These are phyloP conservation scores for Ormyrus thymus DNA, from an alignment of 2,888 invertebrate genomes.

Conservation along the genomic window DNA sequence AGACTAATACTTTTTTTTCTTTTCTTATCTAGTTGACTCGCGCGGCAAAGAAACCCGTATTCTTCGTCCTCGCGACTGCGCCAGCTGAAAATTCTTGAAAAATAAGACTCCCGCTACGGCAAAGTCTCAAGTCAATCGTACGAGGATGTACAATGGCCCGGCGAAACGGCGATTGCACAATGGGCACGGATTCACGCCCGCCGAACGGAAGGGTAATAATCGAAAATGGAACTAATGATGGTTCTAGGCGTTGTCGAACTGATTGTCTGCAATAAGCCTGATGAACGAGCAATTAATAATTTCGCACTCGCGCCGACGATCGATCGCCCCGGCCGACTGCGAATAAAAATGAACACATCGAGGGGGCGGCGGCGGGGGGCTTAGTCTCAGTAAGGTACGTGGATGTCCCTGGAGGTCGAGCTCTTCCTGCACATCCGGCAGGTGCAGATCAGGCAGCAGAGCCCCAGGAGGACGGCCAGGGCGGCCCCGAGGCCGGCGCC, in stretches of 20 bases:
- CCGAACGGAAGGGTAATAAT: conserved; percentile 5
- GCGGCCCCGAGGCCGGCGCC: conserved; percentile 80
- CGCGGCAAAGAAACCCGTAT: not conserved
- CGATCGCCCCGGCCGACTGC: not conserved
- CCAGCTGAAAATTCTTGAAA: no score
- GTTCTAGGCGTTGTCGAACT: conserved; percentile 22
- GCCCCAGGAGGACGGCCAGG: conserved; percentile 78
- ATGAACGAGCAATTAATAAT: conserved; percentile 37
- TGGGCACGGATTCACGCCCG: not conserved
- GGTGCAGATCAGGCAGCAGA: conserved; percentile 78
- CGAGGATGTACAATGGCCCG: not conserved
- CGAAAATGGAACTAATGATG: conserved; percentile 1
- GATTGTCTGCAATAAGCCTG: conserved; percentile 46
- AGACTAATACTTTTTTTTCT: not conserved
- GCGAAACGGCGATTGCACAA: not conserved
- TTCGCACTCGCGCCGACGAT: not conserved
- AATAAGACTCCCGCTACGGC: no score
- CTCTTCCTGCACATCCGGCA: conserved; percentile 81
- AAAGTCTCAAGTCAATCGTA: no score
- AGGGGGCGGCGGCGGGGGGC: no score
- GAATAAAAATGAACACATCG: not conserved
- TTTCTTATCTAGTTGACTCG: no score
- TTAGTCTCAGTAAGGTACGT: conserved; percentile 78
- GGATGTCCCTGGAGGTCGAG: conserved; percentile 78
- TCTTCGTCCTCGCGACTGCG: no score